Evolutionary conservation across 2,113 vertebrate species (phyloP).

Genomic region (Eonycteris spelaea): DNA sequence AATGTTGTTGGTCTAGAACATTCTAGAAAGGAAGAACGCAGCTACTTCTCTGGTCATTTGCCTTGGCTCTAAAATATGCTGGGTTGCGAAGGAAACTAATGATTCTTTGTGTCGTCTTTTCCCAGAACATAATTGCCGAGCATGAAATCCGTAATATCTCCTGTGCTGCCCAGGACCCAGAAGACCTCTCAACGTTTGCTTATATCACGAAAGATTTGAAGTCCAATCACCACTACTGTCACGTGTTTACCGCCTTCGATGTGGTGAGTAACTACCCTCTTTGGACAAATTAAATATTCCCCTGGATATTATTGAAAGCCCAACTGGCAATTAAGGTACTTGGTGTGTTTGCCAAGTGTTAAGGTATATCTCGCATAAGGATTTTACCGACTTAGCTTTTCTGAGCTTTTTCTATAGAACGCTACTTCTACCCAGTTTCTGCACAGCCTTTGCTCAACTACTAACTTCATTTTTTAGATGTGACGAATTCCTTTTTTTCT

Average conservation of each 20-base stretch:
- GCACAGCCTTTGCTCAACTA: neutral
- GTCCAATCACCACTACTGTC: slow-evolving; percentile 99
- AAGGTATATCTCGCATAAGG: neutral
- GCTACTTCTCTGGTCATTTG: neutral
- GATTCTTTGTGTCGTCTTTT: slow-evolving; percentile 47
- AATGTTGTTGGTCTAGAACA: neutral
- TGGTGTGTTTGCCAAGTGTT: neutral
- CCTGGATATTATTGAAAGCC: neutral
- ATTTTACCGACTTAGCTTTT: neutral
- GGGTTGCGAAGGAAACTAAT: neutral
- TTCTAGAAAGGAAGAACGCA: neutral
- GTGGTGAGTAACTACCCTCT: slow-evolving; percentile 88
- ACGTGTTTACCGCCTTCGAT: slow-evolving; percentile 98
- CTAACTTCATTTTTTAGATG: neutral
- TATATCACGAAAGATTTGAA: slow-evolving; percentile 99
- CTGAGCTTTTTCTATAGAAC: neutral
- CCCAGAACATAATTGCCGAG: slow-evolving; percentile 96
- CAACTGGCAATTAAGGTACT: neutral
- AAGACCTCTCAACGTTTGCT: slow-evolving; percentile 98
- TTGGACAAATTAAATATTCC: neutral
- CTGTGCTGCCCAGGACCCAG: slow-evolving; percentile 98
- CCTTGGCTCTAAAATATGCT: neutral
- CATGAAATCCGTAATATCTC: slow-evolving; percentile 99
- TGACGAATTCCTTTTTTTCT: slow-evolving; percentile 7
- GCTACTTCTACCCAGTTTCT: neutral